phyloP scores from a whole-genome alignment of 2,888 invertebrate genomes.

The Drosophila paranaensis region DNA sequence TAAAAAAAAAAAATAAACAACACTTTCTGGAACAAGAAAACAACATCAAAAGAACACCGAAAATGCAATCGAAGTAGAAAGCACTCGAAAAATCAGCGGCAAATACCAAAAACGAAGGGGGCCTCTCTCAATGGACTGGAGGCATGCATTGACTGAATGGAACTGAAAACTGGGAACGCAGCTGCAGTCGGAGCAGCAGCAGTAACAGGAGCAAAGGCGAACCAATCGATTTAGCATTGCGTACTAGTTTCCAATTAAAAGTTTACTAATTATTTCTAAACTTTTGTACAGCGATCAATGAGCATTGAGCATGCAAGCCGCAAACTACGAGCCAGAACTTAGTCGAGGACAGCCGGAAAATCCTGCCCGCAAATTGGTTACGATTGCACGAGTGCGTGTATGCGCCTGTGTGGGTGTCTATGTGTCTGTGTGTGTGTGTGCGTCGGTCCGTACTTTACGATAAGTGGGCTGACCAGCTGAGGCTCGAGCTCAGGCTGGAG shows the following conservation, averaged over 20 bases:
- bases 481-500: slow-evolving; percentile 2
- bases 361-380: slow-evolving; percentile 58
- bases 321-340: slow-evolving; percentile 46
- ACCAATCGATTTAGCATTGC: slow-evolving; percentile 74
- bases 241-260: slow-evolving; percentile 80
- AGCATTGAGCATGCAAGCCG: slow-evolving; percentile 72
- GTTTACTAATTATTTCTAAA: slow-evolving; percentile 80
- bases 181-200: slow-evolving; percentile 5
- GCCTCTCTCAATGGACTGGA: slow-evolving; percentile 61
- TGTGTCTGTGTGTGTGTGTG: slow-evolving; percentile 16
- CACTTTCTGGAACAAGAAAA: slow-evolving; percentile 38
- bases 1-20: slow-evolving; percentile 27
- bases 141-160: slow-evolving; percentile 28
- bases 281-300: slow-evolving; percentile 77
- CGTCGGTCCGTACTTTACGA: slow-evolving; percentile 31
- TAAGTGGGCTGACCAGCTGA: slow-evolving; percentile 28
- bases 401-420: slow-evolving; percentile 13
- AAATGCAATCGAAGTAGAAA: slow-evolving; percentile 68
- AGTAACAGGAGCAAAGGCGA: slow-evolving; percentile 13
- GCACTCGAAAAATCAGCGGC: slow-evolving; percentile 76
- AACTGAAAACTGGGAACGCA: slow-evolving; percentile 22
- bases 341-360: slow-evolving; percentile 40
- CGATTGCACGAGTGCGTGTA: slow-evolving; percentile 26
- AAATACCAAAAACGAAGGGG: slow-evolving; percentile 70
- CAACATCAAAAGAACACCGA: slow-evolving; percentile 69